Percentiles rank a stretch among this genome's conserved stretches.
These are phyloP conservation scores for Coracias cyanogaster DNA, from an alignment of 2,797 vertebrate genomes.

Conservation along the genomic window DNA sequence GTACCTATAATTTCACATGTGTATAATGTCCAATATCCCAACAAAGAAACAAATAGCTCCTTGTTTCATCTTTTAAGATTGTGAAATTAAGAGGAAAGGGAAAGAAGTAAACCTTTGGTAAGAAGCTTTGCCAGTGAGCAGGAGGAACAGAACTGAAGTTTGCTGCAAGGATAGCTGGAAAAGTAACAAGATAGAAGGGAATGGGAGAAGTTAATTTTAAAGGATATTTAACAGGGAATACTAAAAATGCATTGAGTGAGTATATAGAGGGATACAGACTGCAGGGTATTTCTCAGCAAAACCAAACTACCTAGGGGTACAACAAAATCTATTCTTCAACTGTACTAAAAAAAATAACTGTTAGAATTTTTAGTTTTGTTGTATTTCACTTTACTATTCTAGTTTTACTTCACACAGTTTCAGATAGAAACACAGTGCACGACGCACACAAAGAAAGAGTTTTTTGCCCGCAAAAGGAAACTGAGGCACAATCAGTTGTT, in stretches of 20 bases:
- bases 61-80: neutral
- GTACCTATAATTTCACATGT: neutral
- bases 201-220: neutral
- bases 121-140: neutral
- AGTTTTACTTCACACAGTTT: neutral
- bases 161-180: neutral
- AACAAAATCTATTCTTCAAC: neutral
- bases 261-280: neutral
- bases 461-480: neutral
- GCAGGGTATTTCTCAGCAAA: neutral
- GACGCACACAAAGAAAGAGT: neutral
- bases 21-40: neutral
- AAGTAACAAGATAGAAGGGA: neutral
- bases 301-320: neutral
- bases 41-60: neutral
- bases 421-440: neutral
- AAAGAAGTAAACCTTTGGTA: neutral
- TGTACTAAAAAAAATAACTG: neutral
- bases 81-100: slow-evolving; percentile 7
- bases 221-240: neutral
- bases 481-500: neutral
- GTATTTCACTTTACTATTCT: neutral
- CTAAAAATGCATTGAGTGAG: neutral
- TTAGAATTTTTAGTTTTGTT: neutral
- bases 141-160: neutral